Base-by-base conservation (phyloP, 2,797 vertebrate species). In the Nasua narica region DNA sequence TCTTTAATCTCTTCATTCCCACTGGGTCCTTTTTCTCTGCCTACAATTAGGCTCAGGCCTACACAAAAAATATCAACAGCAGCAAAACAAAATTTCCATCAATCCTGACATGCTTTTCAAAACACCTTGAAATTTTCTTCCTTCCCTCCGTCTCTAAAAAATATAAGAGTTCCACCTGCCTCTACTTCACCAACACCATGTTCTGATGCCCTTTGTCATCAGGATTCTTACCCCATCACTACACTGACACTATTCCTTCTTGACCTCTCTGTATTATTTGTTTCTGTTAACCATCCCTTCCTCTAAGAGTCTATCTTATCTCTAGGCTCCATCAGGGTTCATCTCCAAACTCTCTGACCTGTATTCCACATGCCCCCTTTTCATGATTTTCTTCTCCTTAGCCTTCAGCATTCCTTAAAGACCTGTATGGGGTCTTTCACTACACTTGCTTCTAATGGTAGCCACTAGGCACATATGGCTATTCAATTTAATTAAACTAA, bases 401-500 rank as follows among this genome's bases (percentile, higher is more conserved):
- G 46, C 2, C 27, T 43, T 85, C 67, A 82, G n/a, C 21, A 90
- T 86, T 72, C 37, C 48, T 74, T 82, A 72, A 69, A 43, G 46
- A 92, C 76, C 79, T 76, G 6, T 40, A 52, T 78, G 93, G 84
- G 16, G 32, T 60, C 84, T 90, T 93, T 84, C 21, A 72, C 29
- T 76, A 65, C 32, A 72, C 18, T 54, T 85, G 12, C 32, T 91
- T 89, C 50, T 89, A 88, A 74, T 5, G 5, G 13, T 54, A 65
- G 70, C 60, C 35, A 77, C n/a, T 52, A 72, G 48, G 18, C 43
- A 90, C 25, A 52, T 58, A 60, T 58, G 4, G 27, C 58, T 76
- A 84, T 48, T 92, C 76, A 81, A 90, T 94, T 81, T 92, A 94
- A 83, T 90, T 83, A 37, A 89, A 54, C 9, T 89, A 67, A 94